Base-by-base conservation (phyloP, 2,888 invertebrate species). In the Syritta pipiens region DNA sequence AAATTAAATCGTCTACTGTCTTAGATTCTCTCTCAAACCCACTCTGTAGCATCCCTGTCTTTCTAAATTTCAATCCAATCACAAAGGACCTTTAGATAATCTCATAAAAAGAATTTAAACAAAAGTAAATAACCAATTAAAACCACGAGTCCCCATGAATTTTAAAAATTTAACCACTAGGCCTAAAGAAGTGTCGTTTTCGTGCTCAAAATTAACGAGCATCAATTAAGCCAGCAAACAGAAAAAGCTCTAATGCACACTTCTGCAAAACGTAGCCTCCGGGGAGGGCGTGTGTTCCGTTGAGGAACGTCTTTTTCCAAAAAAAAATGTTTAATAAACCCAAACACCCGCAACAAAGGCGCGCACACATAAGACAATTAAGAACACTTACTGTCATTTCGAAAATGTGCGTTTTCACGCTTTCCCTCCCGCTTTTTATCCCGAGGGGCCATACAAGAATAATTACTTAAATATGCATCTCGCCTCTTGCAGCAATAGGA, bases 401-500 rank as follows among this genome's bases (percentile, higher is more conserved):
- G 32, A 72, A 65, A 67, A 77, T 79, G 44, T 67, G 72, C 67
- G 55, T 72, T 79, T 79, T 79, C 79, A 79, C 79, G 72, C 79
- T 67, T 55, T 79, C 55, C 63, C 57, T 51, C 44, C n/a, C 14
- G 37, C 24, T 12, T 48, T 48, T 28, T 67, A 26, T 55, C 72
- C 67, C 72, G 20, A 77, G 62, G 79, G 72, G 28, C 59, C 55
- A 60, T 67, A 60, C 10, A 57, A 49, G 60, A 79, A 67, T 79
- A 79, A 72, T 79, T 79, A 79, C 72, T 79, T 79, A 67, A 79
- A 79, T 79, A 79, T 79, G 72, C 79, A 79, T 72, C 60, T 67
- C 49, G 60, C 72, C 67, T 67, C 65, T 72, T 74, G 60, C 48
- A 57, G n/a, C n/a, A n/a, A n/a, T n/a, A n/a, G n/a, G n/a, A n/a